phyloP scores from a whole-genome alignment of 2,888 invertebrate genomes.

The Metellina segmentata region DNA sequence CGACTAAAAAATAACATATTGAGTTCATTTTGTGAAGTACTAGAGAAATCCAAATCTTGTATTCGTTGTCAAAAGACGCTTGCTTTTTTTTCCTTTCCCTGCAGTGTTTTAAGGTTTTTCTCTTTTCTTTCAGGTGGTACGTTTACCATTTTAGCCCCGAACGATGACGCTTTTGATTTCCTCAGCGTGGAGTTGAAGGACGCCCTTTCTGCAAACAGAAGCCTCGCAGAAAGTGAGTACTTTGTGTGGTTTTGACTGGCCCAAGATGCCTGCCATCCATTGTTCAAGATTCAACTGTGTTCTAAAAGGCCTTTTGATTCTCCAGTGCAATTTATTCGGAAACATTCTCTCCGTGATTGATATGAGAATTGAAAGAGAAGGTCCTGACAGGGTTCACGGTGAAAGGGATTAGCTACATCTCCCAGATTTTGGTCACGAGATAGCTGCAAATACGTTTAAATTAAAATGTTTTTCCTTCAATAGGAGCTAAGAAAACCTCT shows the following conservation, averaged over 20 bases:
- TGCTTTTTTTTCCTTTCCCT: constrained; percentile 1
- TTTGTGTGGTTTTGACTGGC: neutral
- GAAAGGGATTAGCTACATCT: neutral
- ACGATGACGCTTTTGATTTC: constrained; percentile 76
- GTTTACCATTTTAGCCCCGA: constrained; percentile 76
- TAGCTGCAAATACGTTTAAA: too few species aligned
- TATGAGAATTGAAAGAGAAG: neutral
- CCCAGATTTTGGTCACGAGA: too few species aligned
- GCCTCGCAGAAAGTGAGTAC: constrained; percentile 75
- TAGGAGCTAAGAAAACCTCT: too few species aligned
- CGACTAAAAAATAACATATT: neutral
- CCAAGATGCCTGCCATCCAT: neutral
- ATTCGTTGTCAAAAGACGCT: neutral
- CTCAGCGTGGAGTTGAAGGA: constrained; percentile 73
- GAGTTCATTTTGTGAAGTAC: neutral
- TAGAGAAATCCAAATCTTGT: neutral
- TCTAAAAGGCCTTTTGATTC: neutral
- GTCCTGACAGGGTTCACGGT: neutral
- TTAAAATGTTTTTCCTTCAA: too few species aligned
- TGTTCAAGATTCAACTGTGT: neutral
- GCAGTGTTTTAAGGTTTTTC: neutral
- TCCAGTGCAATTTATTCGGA: neutral
- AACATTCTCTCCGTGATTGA: neutral
- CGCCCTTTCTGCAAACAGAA: constrained; percentile 70
- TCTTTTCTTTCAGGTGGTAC: constrained; percentile 63